Conservation (phyloP, 2,797 vertebrate genomes). For the Tachyglossus aculeatus region DNA sequence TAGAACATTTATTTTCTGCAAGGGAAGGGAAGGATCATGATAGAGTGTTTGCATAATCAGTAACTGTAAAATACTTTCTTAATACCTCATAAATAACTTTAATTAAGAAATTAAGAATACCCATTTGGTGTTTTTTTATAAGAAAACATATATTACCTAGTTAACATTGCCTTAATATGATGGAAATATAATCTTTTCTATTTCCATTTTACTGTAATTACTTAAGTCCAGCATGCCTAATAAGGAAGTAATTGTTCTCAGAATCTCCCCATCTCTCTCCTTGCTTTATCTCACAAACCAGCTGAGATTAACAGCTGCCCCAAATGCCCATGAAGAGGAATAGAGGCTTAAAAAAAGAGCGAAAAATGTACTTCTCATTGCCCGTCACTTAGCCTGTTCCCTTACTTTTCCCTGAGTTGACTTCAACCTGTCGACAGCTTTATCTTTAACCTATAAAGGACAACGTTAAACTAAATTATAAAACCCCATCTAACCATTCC, state of each 20-base stretch:
- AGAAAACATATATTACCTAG: conserved; percentile 63
- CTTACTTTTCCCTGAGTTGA: conserved; percentile 22
- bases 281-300: conserved; percentile 47
- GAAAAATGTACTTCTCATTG: conserved; percentile 33
- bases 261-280: conserved; percentile 16
- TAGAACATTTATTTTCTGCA: too few relatives aligned
- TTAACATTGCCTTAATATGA: conserved; percentile 36
- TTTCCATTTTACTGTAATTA: neutral
- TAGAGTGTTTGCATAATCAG: conserved; percentile 45
- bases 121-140: conserved; percentile 48
- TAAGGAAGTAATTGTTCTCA: conserved; percentile 35
- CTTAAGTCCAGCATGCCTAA: conserved; percentile 16
- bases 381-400: conserved; percentile 42
- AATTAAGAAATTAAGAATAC: conserved; percentile 65
- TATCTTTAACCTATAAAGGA: conserved; percentile 47
- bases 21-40: neutral
- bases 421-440: conserved; percentile 29
- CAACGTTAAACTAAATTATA: conserved; percentile 29
- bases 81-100: conserved; percentile 55
- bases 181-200: conserved; percentile 25
- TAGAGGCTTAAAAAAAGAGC: neutral
- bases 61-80: conserved; percentile 53
- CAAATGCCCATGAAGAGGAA: conserved; percentile 32
- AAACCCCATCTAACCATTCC: conserved; percentile 18
- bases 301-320: conserved; percentile 52